phyloP scores from a whole-genome alignment of 2,797 vertebrate genomes.

The Anguilla pacifica region DNA sequence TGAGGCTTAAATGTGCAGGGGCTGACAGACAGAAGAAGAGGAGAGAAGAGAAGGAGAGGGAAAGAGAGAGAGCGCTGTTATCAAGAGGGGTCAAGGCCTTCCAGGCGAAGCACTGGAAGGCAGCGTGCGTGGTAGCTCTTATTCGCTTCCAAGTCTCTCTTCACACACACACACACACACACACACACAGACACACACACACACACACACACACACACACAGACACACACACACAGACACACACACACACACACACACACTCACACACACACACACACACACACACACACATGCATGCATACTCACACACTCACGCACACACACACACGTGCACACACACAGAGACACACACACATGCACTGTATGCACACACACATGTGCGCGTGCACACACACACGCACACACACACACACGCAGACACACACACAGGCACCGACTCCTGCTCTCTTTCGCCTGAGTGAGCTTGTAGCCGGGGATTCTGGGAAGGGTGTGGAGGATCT shows the following conservation, averaged over 20 bases:
- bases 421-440: background rate
- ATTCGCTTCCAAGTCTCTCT: background rate
- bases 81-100: slow-evolving; percentile 20
- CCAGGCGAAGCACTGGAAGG: background rate
- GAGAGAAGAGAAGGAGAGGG: background rate
- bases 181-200: background rate
- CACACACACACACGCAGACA: background rate
- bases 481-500: slow-evolving; percentile 28
- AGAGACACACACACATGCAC: background rate
- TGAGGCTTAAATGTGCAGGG: background rate
- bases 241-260: background rate
- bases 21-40: background rate
- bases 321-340: background rate
- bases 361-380: too few species aligned
- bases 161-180: background rate
- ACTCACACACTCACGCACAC: background rate
- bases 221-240: background rate
- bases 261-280: background rate
- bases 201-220: background rate
- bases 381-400: background rate
- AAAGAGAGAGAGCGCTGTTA: background rate
- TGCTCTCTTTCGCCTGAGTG: slow-evolving; percentile 35
- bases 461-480: slow-evolving; percentile 15
- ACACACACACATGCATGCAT: background rate
- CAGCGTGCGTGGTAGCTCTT: background rate